Evolutionary conservation across 2,113 vertebrate genomes (phyloP), one percentile per base, ranked within the genome.

Genomic region (Mirounga angustirostris): DNA sequence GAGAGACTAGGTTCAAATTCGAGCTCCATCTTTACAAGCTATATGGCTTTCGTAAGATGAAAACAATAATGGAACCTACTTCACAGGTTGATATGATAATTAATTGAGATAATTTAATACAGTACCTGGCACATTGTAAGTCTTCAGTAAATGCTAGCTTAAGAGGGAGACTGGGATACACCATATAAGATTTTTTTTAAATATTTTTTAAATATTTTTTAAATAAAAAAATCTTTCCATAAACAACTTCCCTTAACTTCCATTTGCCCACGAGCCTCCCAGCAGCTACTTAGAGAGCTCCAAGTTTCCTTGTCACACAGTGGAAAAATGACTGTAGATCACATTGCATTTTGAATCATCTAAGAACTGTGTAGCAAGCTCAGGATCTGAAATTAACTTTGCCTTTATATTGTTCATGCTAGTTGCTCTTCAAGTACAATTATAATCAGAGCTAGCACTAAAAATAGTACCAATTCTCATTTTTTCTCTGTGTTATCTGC

Each of bases 371-470:
- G 61, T 9, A 1, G 73, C 19, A 30, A 93, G 58, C 56, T 71
- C 43, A 43, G 86, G 82, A 74, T 87, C 95, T 95, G 97, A 96
- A 96, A 95, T 97, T 82, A 95, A 95, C 95, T 97, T 93, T 76
- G 95, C 67, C 63, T 95, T 94, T 94, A 73, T 95, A 90, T 90
- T 96, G 92, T 96, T 98, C 95, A 92, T 73, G 89, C 86, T 76
- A 65, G 91, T 78, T 96, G 93, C 52, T 97, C 93, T 96, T 97
- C 89, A 96, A 97, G 69, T 85, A 90, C 69, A 95, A 97, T 93
- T 96, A 89, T 95, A 94, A 96, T 96, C 97, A 97, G 69, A 95
- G 74, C 58, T 59, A 63, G 52, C 73, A 61, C 94, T 97, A 96
- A 97, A 98, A 96, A 97, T 96, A 95, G 93, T 67, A 76, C 56